Evolutionary conservation across 2,113 vertebrate species (phyloP).

Genomic region (Dryoscopus gambensis): DNA sequence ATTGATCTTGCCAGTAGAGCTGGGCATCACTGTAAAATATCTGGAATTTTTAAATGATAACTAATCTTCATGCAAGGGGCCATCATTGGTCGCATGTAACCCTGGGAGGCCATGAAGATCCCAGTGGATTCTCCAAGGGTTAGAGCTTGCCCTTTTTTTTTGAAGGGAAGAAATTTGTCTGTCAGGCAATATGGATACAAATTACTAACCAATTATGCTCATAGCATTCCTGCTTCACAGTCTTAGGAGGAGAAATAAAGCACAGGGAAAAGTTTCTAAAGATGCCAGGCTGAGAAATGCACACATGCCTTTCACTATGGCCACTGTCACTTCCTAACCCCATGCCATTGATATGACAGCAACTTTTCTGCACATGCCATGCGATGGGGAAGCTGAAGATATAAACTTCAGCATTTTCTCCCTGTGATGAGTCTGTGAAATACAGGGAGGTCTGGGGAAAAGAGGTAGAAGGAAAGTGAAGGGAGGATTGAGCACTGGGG

Average conservation of each 20-base stretch:
- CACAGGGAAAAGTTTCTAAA: not conserved
- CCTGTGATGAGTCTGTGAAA: not conserved
- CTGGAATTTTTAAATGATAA: not conserved
- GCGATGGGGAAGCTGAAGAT: not conserved
- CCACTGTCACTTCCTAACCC: not conserved
- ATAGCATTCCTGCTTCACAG: not conserved
- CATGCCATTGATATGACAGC: not conserved
- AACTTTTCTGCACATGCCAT: not conserved
- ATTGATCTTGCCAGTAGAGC: not conserved
- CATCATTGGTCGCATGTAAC: not conserved
- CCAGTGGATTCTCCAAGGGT: not conserved
- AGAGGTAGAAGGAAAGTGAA: not conserved
- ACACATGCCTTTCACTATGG: not conserved
- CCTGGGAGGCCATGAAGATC: not conserved
- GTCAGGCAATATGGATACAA: not conserved
- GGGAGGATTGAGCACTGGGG: not conserved
- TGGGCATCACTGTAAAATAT: not conserved
- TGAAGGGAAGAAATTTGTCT: not conserved
- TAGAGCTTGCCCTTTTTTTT: not conserved
- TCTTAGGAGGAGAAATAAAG: not conserved
- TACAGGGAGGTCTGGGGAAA: not conserved
- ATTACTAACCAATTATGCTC: not conserved
- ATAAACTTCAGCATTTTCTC: not conserved
- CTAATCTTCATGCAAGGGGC: not conserved
- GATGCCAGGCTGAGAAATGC: not conserved